Base-by-base conservation (phyloP, 1,140 invertebrate genomes). In the Drosophila arawakana region DNA sequence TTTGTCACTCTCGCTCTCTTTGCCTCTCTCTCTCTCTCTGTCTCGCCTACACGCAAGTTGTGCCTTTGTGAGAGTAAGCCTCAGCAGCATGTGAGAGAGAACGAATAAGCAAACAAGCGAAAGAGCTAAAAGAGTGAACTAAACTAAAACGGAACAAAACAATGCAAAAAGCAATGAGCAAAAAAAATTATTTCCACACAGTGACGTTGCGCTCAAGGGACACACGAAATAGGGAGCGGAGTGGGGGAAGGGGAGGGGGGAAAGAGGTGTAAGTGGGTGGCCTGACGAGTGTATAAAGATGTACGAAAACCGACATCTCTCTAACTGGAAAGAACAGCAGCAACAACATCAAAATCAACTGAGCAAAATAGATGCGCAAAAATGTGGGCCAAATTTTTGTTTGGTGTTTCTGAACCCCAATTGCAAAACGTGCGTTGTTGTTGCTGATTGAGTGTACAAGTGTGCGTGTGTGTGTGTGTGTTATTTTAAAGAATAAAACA, bases 371-470 rank as follows among this genome's bases (percentile, higher is more conserved):
- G 62, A 73, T 68, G 71, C 65, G 63, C 63, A 73, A 68, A 76
- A 77, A 77, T 77, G 71, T 77, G 75, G 75, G 75, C 71, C 75
- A 77, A 77, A 77, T 73, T 73, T 61, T 68, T 76, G 74, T 74
- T 73, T 58, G 58, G 39, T 58, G 57, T 67, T 68, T 75, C 52
- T 63, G 44, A 47, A 70, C 30, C 41, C 15, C 67, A 62, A 62
- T 47, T 55, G 67, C 57, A 61, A 69, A 68, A 67, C 57, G 7
- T 39, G 54, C 11, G n/a, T 47, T 73, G 43, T 49, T 65, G 54
- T n/a, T 67, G 58, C 13, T 43, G 34, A 62, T 52, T 65, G 41
- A 54, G 41, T 66, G 52, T 73, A 54, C 21, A 43, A 39, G 63
- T 66, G 39, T 44, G 15, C 59, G 52, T 66, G 65, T 66, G 39